Percentiles rank a stretch among this genome's conserved stretches.
These are phyloP conservation scores for Corythornis vintsioides DNA, from an alignment of 2,113 vertebrate species.

Conservation along the genomic window DNA sequence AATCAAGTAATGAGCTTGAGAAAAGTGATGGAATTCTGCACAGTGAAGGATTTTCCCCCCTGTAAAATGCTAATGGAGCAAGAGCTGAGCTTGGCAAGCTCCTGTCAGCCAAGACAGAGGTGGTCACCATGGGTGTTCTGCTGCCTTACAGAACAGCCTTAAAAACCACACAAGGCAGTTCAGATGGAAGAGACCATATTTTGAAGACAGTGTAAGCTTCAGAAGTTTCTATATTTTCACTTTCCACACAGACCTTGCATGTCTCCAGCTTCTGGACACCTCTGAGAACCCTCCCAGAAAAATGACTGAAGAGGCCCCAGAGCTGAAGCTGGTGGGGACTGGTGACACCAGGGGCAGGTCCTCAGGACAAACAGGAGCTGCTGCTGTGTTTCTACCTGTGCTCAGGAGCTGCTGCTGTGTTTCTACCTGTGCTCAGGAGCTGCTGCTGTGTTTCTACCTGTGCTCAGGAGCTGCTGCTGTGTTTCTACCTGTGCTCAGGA, in stretches of 20 bases:
- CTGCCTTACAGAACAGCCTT: background rate
- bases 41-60: background rate
- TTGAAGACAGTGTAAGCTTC: background rate
- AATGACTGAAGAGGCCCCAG: background rate
- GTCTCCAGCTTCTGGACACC: background rate
- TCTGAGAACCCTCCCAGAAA: background rate
- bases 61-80: background rate
- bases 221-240: background rate
- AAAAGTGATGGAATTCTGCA: background rate
- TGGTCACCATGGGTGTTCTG: background rate
- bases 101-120: background rate
- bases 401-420: too few species aligned
- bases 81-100: background rate
- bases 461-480: too few species aligned
- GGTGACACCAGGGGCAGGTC: too few species aligned
- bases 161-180: background rate
- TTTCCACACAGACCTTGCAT: background rate
- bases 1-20: background rate
- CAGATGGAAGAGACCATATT: background rate
- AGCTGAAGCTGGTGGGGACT: accelerated
- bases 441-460: too few species aligned
- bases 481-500: background rate
- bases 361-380: too few species aligned
- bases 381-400: too few species aligned
- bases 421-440: too few species aligned